Conservation (phyloP, 1,140 invertebrate species). For the Tetraneura akinire region DNA sequence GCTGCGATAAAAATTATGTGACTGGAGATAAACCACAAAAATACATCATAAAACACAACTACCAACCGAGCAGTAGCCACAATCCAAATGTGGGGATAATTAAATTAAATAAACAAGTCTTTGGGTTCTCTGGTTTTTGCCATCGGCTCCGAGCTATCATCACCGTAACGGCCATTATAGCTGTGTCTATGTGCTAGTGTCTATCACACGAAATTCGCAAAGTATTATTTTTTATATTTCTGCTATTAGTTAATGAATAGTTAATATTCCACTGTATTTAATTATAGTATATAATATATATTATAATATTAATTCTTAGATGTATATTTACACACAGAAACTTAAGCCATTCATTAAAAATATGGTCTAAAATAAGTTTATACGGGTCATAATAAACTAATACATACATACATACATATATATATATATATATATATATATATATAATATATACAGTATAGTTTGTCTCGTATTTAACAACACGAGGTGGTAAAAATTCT, state of each 20-base stretch:
- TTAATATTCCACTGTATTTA: no score
- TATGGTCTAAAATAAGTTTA: no score
- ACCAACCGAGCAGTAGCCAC: conserved; percentile 2
- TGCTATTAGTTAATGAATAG: no score
- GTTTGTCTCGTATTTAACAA: no score
- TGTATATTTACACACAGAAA: no score
- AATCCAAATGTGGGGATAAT: neutral
- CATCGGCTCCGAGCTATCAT: neutral
- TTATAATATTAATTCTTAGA: no score
- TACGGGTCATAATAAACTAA: no score
- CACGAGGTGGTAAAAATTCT: neutral
- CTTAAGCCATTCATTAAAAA: no score
- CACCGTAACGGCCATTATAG: conserved; percentile 12
- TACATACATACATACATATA: neutral
- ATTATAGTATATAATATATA: no score
- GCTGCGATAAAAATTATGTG: neutral
- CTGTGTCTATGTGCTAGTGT: neutral
- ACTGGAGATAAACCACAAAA: conserved; percentile 17
- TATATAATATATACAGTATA: no score
- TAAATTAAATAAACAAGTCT: conserved; percentile 42
- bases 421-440: no score
- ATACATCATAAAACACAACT: conserved; percentile 28
- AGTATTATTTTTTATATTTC: neutral
- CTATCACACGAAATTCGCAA: neutral
- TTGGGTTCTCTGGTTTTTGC: conserved; percentile 24